phyloP scores from a whole-genome alignment of 2,797 vertebrate genomes.

The Paguma larvata region DNA sequence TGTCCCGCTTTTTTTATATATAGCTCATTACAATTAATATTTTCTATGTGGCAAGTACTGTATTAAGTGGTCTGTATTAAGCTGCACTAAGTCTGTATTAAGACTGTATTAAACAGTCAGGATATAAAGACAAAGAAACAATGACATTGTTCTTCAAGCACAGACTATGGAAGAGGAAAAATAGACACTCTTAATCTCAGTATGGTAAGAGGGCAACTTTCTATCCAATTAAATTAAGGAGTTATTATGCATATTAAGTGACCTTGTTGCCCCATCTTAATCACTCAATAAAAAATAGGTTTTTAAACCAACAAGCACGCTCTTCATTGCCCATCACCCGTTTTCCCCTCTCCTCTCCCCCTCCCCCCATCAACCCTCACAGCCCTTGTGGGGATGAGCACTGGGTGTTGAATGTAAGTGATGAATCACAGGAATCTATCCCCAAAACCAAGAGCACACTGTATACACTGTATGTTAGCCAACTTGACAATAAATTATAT shows the following conservation, averaged over 20 bases:
- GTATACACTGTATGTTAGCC: no score
- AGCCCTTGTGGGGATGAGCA: no score
- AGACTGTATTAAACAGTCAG: neutral
- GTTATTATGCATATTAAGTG: neutral
- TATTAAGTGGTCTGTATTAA: neutral
- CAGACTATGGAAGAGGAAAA: neutral
- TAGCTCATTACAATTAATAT: neutral
- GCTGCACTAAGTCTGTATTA: no score
- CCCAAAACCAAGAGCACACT: no score
- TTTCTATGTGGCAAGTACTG: neutral
- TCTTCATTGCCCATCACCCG: no score
- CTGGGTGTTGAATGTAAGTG: no score
- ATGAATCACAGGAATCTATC: no score
- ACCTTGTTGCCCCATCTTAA: neutral
- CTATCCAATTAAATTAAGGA: neutral
- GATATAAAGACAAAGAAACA: neutral
- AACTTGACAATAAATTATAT: no score
- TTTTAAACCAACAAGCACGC: neutral
- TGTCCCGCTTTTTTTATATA: neutral
- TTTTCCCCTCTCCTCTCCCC: no score
- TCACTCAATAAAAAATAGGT: conserved; percentile 19
- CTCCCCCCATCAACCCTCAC: no score
- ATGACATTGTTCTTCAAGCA: neutral
- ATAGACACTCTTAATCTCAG: neutral
- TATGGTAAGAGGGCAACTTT: neutral